Evolutionary conservation across 1,140 invertebrate genomes (phyloP).

Genomic region (Cydia amplana): DNA sequence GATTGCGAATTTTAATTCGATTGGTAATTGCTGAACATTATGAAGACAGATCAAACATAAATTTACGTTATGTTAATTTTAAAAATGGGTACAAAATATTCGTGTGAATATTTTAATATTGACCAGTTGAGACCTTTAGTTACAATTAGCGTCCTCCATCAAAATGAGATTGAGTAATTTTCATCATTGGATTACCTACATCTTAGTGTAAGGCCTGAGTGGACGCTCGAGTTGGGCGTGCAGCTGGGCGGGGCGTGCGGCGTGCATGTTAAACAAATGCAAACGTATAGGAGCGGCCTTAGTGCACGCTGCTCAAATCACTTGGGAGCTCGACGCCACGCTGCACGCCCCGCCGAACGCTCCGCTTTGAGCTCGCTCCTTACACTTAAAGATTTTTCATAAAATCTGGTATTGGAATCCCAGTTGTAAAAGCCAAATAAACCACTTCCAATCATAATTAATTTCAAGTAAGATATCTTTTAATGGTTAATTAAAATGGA

Average conservation of each 20-base stretch:
- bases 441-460: neutral
- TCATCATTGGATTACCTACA: too few relatives aligned
- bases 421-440: neutral
- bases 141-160: neutral
- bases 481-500: slow-evolving; percentile 4
- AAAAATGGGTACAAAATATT: neutral
- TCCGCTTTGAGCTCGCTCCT: too few relatives aligned
- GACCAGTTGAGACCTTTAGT: neutral
- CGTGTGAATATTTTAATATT: neutral
- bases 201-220: too few relatives aligned
- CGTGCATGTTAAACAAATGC: too few relatives aligned
- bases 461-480: neutral
- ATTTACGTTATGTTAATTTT: neutral
- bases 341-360: too few relatives aligned
- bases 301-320: too few relatives aligned
- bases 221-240: too few relatives aligned
- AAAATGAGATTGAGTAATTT: neutral
- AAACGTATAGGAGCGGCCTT: too few relatives aligned
- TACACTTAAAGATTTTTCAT: neutral
- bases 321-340: too few relatives aligned
- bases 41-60: neutral
- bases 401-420: neutral
- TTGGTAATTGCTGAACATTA: slow-evolving; percentile 1
- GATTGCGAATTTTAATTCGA: slow-evolving; percentile 12
- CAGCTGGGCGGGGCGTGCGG: too few relatives aligned